A percentile compares a stretch with the other conserved stretches of the same genome.
Evolutionary conservation across 2,888 invertebrate genomes (phyloP).

Genomic region (Oeneis ivallda): DNA sequence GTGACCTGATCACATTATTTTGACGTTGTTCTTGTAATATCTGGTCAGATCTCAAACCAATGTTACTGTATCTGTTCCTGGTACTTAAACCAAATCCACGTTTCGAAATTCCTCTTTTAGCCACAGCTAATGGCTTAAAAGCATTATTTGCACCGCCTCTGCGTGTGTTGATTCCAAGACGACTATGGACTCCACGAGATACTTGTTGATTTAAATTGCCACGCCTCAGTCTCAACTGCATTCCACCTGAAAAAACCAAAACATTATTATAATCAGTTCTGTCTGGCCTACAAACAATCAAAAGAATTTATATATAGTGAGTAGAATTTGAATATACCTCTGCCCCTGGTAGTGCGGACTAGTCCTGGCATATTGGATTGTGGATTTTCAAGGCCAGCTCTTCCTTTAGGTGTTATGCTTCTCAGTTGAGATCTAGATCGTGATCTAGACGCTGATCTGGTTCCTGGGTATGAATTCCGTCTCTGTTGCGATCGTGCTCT

Average conservation of each 20-base stretch:
- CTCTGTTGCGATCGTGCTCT: conserved; percentile 46
- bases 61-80: conserved; percentile 64
- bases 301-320: no score
- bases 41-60: conserved; percentile 75
- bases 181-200: conserved; percentile 60
- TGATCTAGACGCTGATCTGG: conserved; percentile 53
- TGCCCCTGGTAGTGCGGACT: conserved; percentile 53
- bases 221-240: conserved; percentile 55
- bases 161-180: conserved; percentile 65
- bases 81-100: conserved; percentile 67
- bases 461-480: conserved; percentile 56
- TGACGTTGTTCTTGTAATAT: conserved; percentile 66
- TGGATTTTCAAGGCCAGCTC: conserved; percentile 62
- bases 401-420: conserved; percentile 67
- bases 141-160: conserved; percentile 57
- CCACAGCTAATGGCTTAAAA: conserved; percentile 63
- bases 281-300: no score
- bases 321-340: conserved; percentile 42
- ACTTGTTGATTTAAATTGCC: conserved; percentile 59
- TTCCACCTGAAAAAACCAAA: conserved; percentile 53
- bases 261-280: conserved; percentile 7
- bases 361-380: conserved; percentile 52
- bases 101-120: conserved; percentile 72
- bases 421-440: conserved; percentile 65
- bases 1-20: conserved; percentile 67